Percentiles rank a stretch among this genome's conserved stretches.
These are phyloP conservation scores for Labia minor DNA, from an alignment of 2,888 invertebrate genomes.

Conservation along the genomic window DNA sequence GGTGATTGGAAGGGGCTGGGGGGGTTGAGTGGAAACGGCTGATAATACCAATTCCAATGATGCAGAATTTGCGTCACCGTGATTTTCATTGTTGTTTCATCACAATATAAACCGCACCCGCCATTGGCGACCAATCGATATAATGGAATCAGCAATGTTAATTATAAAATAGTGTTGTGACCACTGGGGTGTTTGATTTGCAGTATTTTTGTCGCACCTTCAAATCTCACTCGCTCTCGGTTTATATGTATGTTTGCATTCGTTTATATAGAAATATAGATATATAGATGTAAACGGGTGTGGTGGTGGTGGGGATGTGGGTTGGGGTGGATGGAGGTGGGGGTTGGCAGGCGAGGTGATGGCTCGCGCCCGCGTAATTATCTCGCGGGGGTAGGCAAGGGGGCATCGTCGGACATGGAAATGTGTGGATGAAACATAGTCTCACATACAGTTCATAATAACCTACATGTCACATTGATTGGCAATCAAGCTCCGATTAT, in stretches of 20 bases:
- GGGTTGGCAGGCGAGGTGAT: constrained; percentile 1
- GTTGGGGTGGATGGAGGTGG: too few species aligned
- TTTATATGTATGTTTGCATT: constrained; percentile 17
- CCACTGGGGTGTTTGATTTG: constrained; percentile 25
- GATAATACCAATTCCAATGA: constrained; percentile 24
- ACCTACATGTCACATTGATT: constrained; percentile 26
- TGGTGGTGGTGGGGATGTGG: not conserved
- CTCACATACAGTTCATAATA: constrained; percentile 25
- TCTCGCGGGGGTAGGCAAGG: constrained; percentile 13
- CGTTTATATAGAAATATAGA: constrained; percentile 25
- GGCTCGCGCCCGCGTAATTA: constrained; percentile 17
- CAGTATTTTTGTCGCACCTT: constrained; percentile 24
- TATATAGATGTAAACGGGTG: too few species aligned
- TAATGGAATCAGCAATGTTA: constrained; percentile 26
- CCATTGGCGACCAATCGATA: constrained; percentile 24
- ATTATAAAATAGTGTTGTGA: constrained; percentile 26
- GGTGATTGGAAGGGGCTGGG: constrained; percentile 16
- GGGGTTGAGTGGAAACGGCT: constrained; percentile 17
- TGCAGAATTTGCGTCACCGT: constrained; percentile 25
- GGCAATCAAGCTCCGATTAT: constrained; percentile 27
- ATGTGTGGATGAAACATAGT: constrained; percentile 22
- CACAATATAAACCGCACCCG: constrained; percentile 23
- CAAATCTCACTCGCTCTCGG: not conserved
- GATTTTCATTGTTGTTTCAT: constrained; percentile 24
- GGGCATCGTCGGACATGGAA: constrained; percentile 13